Evolutionary conservation across 2,797 vertebrate species (phyloP).

Genomic region (Phataginus tetradactyla): DNA sequence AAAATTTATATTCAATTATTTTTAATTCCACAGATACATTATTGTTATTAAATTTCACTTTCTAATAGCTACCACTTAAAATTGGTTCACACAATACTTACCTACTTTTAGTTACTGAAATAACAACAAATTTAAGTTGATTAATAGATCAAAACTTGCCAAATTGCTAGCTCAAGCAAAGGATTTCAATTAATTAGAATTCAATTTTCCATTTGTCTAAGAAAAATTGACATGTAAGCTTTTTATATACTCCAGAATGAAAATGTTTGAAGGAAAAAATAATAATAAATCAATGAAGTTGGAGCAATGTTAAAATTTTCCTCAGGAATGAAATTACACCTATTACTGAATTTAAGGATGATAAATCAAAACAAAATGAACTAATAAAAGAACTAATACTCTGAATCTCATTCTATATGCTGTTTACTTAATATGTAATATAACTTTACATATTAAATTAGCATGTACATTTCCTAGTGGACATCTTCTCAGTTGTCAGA

Average conservation of each 20-base stretch:
- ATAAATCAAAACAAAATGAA: slow-evolving; percentile 26
- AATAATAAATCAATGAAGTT: background rate
- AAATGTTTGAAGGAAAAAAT: background rate
- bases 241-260: background rate
- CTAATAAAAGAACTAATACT: background rate
- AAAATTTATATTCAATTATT: slow-evolving; percentile 25
- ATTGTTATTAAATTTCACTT: background rate
- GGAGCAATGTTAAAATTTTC: background rate
- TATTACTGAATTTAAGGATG: background rate
- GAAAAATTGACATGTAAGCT: background rate
- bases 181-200: background rate
- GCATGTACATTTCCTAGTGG: background rate
- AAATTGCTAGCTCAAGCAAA: background rate
- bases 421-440: background rate
- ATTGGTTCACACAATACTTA: background rate
- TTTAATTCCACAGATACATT: background rate
- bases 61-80: background rate
- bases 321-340: background rate
- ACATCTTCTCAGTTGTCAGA: background rate
- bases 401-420: background rate
- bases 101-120: background rate
- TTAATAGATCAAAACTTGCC: slow-evolving; percentile 25
- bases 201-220: background rate
- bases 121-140: background rate
- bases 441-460: background rate